phyloP scores from a whole-genome alignment of 2,888 invertebrate genomes.

The Lamproptera curius region DNA sequence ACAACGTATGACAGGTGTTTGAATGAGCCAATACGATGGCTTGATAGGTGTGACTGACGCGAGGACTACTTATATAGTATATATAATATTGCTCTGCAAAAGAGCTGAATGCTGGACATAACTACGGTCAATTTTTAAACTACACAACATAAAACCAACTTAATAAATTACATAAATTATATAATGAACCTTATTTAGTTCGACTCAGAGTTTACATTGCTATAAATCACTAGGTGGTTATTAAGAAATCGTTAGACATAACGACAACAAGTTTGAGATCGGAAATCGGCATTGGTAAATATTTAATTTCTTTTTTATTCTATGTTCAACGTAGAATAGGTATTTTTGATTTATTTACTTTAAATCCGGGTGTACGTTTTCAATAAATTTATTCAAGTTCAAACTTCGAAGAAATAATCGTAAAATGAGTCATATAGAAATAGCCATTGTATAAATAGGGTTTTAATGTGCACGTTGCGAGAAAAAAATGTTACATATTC shows the following conservation, averaged over 20 bases:
- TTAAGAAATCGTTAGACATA: not conserved
- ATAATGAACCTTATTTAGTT: not conserved
- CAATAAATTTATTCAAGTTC: too few relatives aligned
- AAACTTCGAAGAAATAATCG: too few relatives aligned
- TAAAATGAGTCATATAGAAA: too few relatives aligned
- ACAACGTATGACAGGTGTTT: slow-evolving; percentile 43
- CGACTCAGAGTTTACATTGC: not conserved
- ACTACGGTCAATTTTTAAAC: slow-evolving; percentile 14
- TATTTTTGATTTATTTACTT: too few relatives aligned
- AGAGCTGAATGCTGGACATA: slow-evolving; percentile 25
- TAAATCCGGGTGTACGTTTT: too few relatives aligned
- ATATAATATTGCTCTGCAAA: slow-evolving; percentile 33
- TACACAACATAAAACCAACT: slow-evolving; percentile 2
- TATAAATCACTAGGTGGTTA: not conserved
- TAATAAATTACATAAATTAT: slow-evolving; percentile 2
- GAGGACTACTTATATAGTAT: slow-evolving; percentile 29
- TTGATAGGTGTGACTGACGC: slow-evolving; percentile 42
- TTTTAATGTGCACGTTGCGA: too few relatives aligned
- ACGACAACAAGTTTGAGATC: not conserved
- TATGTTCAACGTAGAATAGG: too few relatives aligned
- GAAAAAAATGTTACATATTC: too few relatives aligned
- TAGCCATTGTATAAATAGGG: too few relatives aligned
- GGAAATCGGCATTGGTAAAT: too few relatives aligned
- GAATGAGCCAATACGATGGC: slow-evolving; percentile 32
- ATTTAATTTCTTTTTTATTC: too few relatives aligned